phyloP scores from a whole-genome alignment of 2,113 vertebrate genomes.

The Larimichthys crocea region DNA sequence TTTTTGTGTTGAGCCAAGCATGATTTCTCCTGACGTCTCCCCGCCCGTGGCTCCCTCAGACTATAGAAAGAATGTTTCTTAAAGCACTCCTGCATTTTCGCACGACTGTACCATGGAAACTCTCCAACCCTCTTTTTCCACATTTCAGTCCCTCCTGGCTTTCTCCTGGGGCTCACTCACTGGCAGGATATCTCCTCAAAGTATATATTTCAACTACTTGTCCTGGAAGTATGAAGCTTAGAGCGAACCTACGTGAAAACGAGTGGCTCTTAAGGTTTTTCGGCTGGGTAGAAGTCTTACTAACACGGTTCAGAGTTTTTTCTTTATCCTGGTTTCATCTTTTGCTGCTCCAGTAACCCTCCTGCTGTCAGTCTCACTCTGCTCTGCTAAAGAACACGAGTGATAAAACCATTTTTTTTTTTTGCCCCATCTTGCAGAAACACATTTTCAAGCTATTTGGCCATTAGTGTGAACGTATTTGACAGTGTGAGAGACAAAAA shows the following conservation, averaged over 20 bases:
- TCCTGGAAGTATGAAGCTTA: constrained; percentile 39
- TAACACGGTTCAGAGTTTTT: constrained; percentile 29
- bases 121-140: constrained; percentile 68
- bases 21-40: constrained; percentile 74
- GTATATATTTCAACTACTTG: constrained; percentile 62
- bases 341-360: constrained; percentile 46
- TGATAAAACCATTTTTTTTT: constrained; percentile 42
- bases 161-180: constrained; percentile 55
- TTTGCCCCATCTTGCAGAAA: constrained; percentile 20
- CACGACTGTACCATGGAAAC: constrained; percentile 68
- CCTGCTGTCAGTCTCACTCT: constrained; percentile 31
- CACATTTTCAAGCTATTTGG: constrained; percentile 36
- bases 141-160: constrained; percentile 51
- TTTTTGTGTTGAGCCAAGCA: constrained; percentile 77
- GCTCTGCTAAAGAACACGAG: constrained; percentile 17
- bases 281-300: constrained; percentile 28
- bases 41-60: constrained; percentile 54
- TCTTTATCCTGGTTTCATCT: constrained; percentile 60
- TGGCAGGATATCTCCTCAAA: constrained; percentile 58
- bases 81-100: constrained; percentile 74
- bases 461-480: constrained; percentile 40
- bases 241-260: constrained; percentile 43
- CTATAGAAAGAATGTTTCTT: constrained; percentile 69
- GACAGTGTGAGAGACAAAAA: constrained; percentile 66
- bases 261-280: constrained; percentile 40